Base-by-base conservation (phyloP, 2,888 invertebrate genomes). In the Pomacea canaliculata region DNA sequence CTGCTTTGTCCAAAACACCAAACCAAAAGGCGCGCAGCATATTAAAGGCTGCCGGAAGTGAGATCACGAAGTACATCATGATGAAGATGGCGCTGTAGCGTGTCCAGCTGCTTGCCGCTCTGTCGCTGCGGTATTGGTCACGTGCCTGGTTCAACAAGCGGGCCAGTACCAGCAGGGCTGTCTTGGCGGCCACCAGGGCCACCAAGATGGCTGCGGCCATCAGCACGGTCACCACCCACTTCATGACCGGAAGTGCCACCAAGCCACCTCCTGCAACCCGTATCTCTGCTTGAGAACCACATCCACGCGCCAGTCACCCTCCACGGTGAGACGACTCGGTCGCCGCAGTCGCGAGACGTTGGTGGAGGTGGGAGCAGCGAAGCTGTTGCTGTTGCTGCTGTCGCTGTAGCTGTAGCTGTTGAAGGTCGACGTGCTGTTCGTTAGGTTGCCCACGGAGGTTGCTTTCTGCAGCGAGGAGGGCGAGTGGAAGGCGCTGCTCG, bases 1-100 rank as follows among this genome's bases (percentile, higher is more conserved):
- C 76, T 27, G 83, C 82, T 9, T 78, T 78, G 19, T 83, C 68
- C 46, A 83, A 82, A 7, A 81, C 77, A 0, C 85, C 85, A 7
- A 70, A 73, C 83, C 83, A 85, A 0, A 83, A 10, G 1, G 85
- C 81, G 8, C 87, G 71, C 0, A 85, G 19, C 23, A 85, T 79
- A 48, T 82, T 82, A 2, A 86, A 37, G 1, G 80, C 76, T 62
- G 84, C 78, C 0, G 88, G 87, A 3, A 85, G 60, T 3, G 51
- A 46, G 19, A 80, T 71, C 69, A 68, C 70, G 49, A 80, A 12
- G 73, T 72, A 78, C 73, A 80, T 46, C 27, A 78, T 49, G 51
- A 80, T 46, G 27, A 69, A 76, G 65, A 78, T 77, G 10, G 76
- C 73, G 0, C 56, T 27, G 71, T 77, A 77, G 12, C n/a, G 10